Evolutionary conservation across 2,113 vertebrate species (phyloP).

Genomic region (Tauraco erythrolophus): DNA sequence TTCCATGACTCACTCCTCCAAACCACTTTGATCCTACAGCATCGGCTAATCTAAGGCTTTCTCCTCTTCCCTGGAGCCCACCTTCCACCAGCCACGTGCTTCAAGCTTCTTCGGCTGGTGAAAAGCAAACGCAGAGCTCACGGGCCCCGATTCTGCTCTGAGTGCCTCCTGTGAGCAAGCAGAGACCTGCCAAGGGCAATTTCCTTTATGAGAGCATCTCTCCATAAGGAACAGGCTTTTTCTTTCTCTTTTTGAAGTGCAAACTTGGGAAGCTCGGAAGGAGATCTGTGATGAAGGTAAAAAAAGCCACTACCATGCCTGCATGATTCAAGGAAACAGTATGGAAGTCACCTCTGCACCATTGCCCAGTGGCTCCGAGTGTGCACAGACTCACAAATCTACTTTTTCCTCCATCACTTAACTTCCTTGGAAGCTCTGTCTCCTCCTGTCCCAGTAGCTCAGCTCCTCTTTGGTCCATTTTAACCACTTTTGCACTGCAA

Average conservation of each 20-base stretch:
- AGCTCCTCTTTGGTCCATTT: neutral
- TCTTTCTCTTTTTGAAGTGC: neutral
- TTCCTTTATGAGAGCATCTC: neutral
- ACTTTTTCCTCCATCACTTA: neutral
- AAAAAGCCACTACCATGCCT: neutral
- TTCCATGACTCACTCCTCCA: neutral
- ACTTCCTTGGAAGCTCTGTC: neutral
- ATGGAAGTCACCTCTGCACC: neutral
- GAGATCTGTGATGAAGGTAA: neutral
- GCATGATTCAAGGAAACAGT: neutral
- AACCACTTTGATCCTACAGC: neutral
- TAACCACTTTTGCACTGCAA: neutral
- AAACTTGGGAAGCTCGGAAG: neutral
- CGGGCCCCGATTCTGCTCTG: neutral
- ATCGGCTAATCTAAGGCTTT: neutral
- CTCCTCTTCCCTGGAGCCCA: neutral
- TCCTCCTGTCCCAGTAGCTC: neutral
- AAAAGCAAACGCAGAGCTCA: neutral
- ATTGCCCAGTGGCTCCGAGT: neutral
- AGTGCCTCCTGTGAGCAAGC: neutral
- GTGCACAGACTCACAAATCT: neutral
- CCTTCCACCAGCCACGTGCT: neutral
- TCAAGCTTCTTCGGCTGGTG: neutral
- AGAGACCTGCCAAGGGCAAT: neutral
- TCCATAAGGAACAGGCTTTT: neutral